Conservation (phyloP, 2,113 vertebrate species). For the Pleuronectes platessa region DNA sequence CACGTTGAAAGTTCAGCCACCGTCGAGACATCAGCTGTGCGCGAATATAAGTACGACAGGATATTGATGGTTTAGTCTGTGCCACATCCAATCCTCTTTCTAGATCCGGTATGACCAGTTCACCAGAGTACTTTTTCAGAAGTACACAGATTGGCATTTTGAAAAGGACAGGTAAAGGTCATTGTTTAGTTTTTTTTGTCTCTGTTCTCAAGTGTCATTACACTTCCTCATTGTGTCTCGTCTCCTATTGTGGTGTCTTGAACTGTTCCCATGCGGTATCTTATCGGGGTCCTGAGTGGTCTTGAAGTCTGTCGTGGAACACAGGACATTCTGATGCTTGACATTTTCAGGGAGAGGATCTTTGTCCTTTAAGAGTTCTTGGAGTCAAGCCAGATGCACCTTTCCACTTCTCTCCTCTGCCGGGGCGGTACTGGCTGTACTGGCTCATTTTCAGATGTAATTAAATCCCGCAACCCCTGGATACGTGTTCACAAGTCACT, state of each 20-base stretch:
- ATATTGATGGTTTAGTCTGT: slow-evolving; percentile 25
- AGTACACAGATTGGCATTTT: slow-evolving; percentile 67
- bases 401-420: slow-evolving; percentile 19
- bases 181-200: slow-evolving; percentile 23
- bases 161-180: slow-evolving; percentile 74
- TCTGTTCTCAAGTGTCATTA: slow-evolving; percentile 32
- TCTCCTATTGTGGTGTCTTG: slow-evolving; percentile 43
- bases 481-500: slow-evolving; percentile 8
- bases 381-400: slow-evolving; percentile 42
- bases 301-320: slow-evolving; percentile 37
- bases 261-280: slow-evolving; percentile 35
- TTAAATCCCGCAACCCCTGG: slow-evolving; percentile 22
- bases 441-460: slow-evolving; percentile 38
- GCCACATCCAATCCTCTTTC: slow-evolving; percentile 14
- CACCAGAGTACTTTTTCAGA: slow-evolving; percentile 31
- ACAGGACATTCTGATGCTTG: slow-evolving; percentile 42
- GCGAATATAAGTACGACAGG: too few species aligned
- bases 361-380: slow-evolving; percentile 48
- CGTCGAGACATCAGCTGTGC: background rate
- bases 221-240: slow-evolving; percentile 31
- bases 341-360: slow-evolving; percentile 63
- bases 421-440: slow-evolving; percentile 12
- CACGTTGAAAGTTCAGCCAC: slow-evolving; percentile 5
- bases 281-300: slow-evolving; percentile 27
- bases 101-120: slow-evolving; percentile 38